These are phyloP conservation scores for Menidia menidia DNA, from an alignment of 2,797 vertebrate species.

Conservation along the genomic window DNA sequence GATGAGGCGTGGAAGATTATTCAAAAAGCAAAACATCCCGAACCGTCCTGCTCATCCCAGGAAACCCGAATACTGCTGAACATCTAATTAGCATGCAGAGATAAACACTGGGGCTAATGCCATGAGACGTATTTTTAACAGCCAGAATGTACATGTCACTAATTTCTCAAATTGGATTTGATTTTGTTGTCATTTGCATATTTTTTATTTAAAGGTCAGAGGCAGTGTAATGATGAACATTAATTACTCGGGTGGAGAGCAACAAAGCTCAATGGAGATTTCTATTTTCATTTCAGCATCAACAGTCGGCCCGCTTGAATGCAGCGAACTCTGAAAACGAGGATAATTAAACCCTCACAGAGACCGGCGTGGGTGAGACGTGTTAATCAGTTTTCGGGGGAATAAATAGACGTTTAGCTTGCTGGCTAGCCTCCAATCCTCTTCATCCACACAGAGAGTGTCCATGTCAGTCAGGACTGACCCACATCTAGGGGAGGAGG, in stretches of 20 bases:
- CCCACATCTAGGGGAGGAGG: background rate
- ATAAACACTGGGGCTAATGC: slow-evolving; percentile 1
- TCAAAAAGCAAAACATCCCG: background rate
- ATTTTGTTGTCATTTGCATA: slow-evolving; percentile 7
- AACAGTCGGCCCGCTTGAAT: background rate
- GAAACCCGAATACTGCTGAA: background rate
- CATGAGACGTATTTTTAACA: background rate
- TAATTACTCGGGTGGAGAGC: background rate
- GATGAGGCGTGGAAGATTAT: background rate
- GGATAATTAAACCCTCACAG: too few species aligned
- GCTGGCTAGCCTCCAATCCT: background rate
- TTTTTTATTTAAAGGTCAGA: slow-evolving; percentile 6
- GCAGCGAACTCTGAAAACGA: too few species aligned
- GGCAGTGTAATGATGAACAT: background rate
- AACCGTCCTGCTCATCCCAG: background rate
- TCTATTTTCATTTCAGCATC: background rate
- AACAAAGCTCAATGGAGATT: background rate
- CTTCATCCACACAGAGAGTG: background rate
- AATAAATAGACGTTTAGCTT: background rate
- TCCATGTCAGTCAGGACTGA: background rate
- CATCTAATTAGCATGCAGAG: slow-evolving; percentile 7
- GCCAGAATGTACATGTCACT: background rate
- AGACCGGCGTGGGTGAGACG: too few species aligned
- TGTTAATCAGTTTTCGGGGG: too few species aligned
- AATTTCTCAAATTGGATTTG: background rate